These are phyloP conservation scores for Darevskia nairensis DNA, from an alignment of 2,797 vertebrate species.

Conservation along the genomic window DNA sequence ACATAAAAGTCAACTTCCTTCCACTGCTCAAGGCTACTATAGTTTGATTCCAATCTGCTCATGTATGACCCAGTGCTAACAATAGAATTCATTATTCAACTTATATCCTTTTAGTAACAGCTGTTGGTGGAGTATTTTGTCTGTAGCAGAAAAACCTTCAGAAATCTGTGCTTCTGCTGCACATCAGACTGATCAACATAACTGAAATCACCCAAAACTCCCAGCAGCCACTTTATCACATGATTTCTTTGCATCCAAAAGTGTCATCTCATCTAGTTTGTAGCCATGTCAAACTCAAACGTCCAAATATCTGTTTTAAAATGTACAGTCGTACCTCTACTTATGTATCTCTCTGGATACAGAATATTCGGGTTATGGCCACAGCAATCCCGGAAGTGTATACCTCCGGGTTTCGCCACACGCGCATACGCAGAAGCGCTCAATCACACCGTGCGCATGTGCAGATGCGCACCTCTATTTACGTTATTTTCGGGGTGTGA, in stretches of 20 bases:
- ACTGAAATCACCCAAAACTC: slow-evolving; percentile 50
- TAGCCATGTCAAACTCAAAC: not conserved
- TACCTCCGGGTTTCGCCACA: too few relatives aligned
- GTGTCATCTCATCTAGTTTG: not conserved
- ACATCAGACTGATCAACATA: slow-evolving; percentile 37
- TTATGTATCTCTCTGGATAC: too few relatives aligned
- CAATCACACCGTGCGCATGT: too few relatives aligned
- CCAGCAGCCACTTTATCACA: slow-evolving; percentile 58
- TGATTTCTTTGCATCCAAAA: slow-evolving; percentile 22
- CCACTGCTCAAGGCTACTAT: not conserved
- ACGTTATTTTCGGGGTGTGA: too few relatives aligned
- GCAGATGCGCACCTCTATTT: too few relatives aligned
- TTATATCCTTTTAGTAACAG: not conserved
- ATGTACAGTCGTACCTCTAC: not conserved
- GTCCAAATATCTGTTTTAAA: slow-evolving; percentile 59
- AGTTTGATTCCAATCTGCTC: slow-evolving; percentile 18
- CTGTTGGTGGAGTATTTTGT: slow-evolving; percentile 12
- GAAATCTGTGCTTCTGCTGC: slow-evolving; percentile 25
- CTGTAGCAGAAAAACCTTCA: slow-evolving; percentile 5
- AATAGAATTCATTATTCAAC: not conserved
- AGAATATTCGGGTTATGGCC: too few relatives aligned
- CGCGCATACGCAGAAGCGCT: too few relatives aligned
- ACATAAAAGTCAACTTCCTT: not conserved
- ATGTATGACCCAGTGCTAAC: slow-evolving; percentile 4
- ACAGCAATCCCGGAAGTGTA: too few relatives aligned